Evolutionary conservation across 2,113 vertebrate species (phyloP).

Genomic region (Galemys pyrenaicus): DNA sequence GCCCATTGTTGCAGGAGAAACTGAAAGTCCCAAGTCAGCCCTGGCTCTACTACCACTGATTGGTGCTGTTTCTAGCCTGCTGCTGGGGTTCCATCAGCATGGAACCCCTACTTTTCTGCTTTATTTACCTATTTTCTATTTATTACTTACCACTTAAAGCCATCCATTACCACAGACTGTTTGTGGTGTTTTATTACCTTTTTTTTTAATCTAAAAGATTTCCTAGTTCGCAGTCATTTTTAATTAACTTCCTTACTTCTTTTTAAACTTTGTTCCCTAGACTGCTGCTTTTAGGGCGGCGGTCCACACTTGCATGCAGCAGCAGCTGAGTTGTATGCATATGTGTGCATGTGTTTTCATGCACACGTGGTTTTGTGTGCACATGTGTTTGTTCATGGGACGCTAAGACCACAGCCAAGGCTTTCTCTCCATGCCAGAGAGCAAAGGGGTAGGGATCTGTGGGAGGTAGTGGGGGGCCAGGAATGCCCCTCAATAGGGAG

Average conservation of each 20-base stretch:
- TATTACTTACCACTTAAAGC: not conserved
- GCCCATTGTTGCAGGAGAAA: not conserved
- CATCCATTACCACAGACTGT: not conserved
- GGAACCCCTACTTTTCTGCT: too few relatives aligned
- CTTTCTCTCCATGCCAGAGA: not conserved
- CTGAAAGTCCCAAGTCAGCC: not conserved
- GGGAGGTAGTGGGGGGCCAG: not conserved
- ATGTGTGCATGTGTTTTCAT: too few relatives aligned
- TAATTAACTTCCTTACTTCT: not conserved
- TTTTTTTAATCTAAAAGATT: not conserved
- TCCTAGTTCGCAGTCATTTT: not conserved
- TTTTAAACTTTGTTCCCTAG: not conserved
- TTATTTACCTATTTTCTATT: not conserved
- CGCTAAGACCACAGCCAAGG: not conserved
- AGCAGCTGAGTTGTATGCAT: not conserved
- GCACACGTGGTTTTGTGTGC: too few relatives aligned
- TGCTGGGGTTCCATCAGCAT: not conserved
- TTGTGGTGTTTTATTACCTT: not conserved
- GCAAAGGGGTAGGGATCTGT: not conserved
- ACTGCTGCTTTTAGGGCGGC: not conserved
- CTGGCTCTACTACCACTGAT: accelerated
- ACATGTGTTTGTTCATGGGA: not conserved
- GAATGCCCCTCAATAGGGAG: not conserved
- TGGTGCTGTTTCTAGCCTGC: not conserved
- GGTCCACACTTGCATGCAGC: not conserved